Base-by-base conservation (phyloP, 2,113 vertebrate species). In the Cavia porcellus region DNA sequence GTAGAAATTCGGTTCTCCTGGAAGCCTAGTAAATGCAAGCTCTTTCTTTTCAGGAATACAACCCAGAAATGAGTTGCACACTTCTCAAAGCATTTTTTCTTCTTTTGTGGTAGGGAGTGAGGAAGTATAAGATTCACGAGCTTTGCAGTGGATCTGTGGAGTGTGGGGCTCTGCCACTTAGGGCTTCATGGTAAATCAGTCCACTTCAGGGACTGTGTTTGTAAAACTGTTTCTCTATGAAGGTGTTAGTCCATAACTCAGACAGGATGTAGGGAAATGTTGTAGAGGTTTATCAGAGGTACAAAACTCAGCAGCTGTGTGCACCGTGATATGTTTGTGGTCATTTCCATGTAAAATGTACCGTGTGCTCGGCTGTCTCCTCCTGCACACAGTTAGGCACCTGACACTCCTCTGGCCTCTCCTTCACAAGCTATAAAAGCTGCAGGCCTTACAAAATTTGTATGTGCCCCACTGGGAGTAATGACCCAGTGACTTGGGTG, bases 31-130 rank as follows among this genome's bases (percentile, higher is more conserved):
- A 79, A 57, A 72, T 82, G n/a, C 20, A 86, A 86, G 12, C 75
- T 86, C 38, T 96, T 89, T 87, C 55, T 45, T 89, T 59, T 92
- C 45, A 87, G 61, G 25, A 89, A 86, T 74, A 52, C 17, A 70
- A 79, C 30, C 20, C 4, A 35, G 74, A 74, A 92, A 70, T 87
- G 15, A 84, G 84, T 57, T 14, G 35, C 35, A 82, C 7, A 70
- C 9, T 81, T 86, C 57, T 77, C 72, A 81, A 95, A 59, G 89
- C 11, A 20, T 19, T 57, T 74, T 86, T 77, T 90, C 52, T 42
- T 25, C 30, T 85, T 74, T 30, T 79, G 6, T 95, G 42, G 62
- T 88, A 22, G 50, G 30, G 92, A 68, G 52, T 94, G 75, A 87
- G 62, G 68, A 94, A 92, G 47, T 42, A 42, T 8, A 68, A 81